A percentile compares a stretch with the other conserved stretches of the same genome.
These are phyloP conservation scores for Paedocypris micromegethes DNA, from an alignment of 2,797 vertebrate species.

Conservation along the genomic window DNA sequence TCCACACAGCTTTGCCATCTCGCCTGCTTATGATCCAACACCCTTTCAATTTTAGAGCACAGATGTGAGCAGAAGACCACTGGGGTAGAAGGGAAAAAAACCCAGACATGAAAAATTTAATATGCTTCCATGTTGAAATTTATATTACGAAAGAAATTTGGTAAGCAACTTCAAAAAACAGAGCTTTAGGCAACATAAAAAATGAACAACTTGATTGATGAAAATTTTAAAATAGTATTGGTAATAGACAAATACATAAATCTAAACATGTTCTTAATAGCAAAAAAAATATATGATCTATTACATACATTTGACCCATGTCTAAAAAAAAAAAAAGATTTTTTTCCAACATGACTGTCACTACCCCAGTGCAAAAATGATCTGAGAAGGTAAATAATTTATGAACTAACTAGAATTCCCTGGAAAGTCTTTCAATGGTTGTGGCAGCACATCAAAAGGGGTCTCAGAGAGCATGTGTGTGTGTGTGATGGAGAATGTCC, in stretches of 20 bases:
- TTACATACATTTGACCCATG: too few species aligned
- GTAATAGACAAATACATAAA: too few species aligned
- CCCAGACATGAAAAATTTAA: not conserved
- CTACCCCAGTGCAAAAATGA: conserved; percentile 20
- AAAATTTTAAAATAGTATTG: too few species aligned
- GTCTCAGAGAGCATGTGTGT: conserved; percentile 26
- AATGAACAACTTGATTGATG: too few species aligned
- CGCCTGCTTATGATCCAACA: conserved; percentile 45
- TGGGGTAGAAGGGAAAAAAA: conserved; percentile 36
- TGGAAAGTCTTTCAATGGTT: conserved; percentile 30
- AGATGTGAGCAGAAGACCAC: conserved; percentile 50
- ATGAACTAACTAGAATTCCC: conserved; percentile 31
- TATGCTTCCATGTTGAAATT: too few species aligned
- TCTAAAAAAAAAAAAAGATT: too few species aligned
- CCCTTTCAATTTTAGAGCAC: conserved; percentile 37
- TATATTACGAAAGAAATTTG: too few species aligned
- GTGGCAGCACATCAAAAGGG: conserved; percentile 27
- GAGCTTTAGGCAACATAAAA: too few species aligned
- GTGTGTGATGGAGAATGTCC: conserved; percentile 53
- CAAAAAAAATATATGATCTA: too few species aligned
- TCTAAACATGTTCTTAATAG: too few species aligned
- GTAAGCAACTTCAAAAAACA: too few species aligned
- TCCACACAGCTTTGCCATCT: conserved; percentile 44
- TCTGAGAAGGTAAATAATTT: conserved; percentile 31
- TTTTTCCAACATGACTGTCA: conserved; percentile 1